Evolutionary conservation across 1,140 invertebrate genomes (phyloP).

Genomic region (Hydropsyche tenuis): DNA sequence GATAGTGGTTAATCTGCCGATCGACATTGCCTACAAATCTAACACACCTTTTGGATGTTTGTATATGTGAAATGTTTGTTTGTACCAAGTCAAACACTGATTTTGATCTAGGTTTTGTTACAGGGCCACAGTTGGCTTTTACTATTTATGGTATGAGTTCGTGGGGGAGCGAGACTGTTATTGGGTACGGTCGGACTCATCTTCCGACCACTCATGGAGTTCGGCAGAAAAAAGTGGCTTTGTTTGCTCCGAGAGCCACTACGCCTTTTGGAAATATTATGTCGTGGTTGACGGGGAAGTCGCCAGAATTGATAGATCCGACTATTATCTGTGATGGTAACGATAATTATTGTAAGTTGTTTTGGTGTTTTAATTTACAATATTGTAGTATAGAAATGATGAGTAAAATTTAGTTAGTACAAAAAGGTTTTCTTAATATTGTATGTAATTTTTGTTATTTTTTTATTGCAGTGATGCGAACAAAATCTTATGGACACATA

Average conservation of each 20-base stretch:
- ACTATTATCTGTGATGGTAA: conserved; percentile 44
- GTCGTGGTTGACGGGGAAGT: conserved; percentile 44
- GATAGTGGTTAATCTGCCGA: conserved; percentile 57
- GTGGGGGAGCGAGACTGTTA: conserved; percentile 51
- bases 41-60: conserved; percentile 57
- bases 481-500: conserved; percentile 42
- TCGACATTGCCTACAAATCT: conserved; percentile 56
- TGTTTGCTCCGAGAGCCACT: conserved; percentile 40
- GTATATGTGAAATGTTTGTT: conserved; percentile 35
- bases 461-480: conserved; percentile 45
- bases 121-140: conserved; percentile 58
- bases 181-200: conserved; percentile 56
- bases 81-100: neutral
- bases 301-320: conserved; percentile 44
- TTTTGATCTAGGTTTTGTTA: conserved; percentile 6
- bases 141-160: conserved; percentile 55
- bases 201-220: conserved; percentile 51
- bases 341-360: conserved; percentile 45
- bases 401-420: too few relatives aligned
- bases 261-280: conserved; percentile 41
- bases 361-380: neutral
- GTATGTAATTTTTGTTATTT: too few relatives aligned
- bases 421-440: too few relatives aligned
- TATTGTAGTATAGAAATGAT: too few relatives aligned
- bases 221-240: conserved; percentile 29